Base-by-base conservation (phyloP, 1,140 invertebrate species). In the Magallana angulata region DNA sequence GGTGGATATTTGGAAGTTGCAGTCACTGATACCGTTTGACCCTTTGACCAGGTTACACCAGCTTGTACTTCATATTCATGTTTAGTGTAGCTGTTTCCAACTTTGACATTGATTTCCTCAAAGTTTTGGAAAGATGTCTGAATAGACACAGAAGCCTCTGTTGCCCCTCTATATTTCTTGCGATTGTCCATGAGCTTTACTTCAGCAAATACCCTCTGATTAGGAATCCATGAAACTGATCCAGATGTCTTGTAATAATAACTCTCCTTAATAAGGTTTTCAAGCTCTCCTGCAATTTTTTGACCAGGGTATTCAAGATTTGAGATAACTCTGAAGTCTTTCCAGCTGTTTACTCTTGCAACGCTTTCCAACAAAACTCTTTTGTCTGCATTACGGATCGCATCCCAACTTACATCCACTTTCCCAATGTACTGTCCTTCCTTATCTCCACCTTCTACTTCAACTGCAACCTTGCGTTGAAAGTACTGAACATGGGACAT, bases 391-490 rank as follows among this genome's bases (percentile, higher is more conserved):
- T 90, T 87, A 6, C 84, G 88, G 14, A 68, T 81, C 6, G 90
- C 91, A 88, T 92, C 90, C 91, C 90, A 93, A 48, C 89, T 88
- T 16, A 90, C 82, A 48, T 92, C 90, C 18, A 92, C 59, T 16
- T 90, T 91, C 0, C 86, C 89, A 48, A 87, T 85, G 48, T 87
- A 90, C 30, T 85, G 84, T 62, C 82, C 68, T 14, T 76, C 64
- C 48, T 87, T 82, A 7, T 80, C 76, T 36, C 89, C 90, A 0
- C 90, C 90, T 59, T 86, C 88, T n/a, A 84, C 68, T 36, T 81
- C 84, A 3, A 90, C 14, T 48, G 24, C 84, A 11, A 90, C 87
- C 14, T 87, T 76, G 11, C 89, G 84, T 8, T 58, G 9, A 59
- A 90, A 90, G 83, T 90, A 86, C 57, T 71, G 11, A 7, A 90